phyloP scores from a whole-genome alignment of 2,888 invertebrate genomes.

The Malachius bipustulatus region DNA sequence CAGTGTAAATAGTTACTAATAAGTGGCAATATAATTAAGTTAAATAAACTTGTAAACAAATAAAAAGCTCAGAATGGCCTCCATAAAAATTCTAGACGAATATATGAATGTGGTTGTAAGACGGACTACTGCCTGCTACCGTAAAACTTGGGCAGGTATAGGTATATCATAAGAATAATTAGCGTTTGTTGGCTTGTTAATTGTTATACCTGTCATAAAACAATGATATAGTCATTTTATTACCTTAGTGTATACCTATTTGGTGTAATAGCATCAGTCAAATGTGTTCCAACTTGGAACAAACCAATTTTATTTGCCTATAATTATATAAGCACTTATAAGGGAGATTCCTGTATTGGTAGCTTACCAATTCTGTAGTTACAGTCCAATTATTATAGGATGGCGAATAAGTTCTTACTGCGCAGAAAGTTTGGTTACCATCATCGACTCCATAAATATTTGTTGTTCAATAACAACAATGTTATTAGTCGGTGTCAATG shows the following conservation, averaged over 20 bases:
- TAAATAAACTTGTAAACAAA: slow-evolving; percentile 36
- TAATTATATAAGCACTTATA: too few relatives aligned
- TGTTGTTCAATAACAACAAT: too few relatives aligned
- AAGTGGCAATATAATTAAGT: slow-evolving; percentile 33
- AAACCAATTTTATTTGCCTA: too few relatives aligned
- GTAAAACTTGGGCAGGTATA: slow-evolving; percentile 22
- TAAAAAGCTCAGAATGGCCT: slow-evolving; percentile 32
- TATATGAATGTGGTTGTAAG: slow-evolving; percentile 19
- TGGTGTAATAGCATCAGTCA: slow-evolving; percentile 22
- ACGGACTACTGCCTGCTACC: slow-evolving; percentile 21
- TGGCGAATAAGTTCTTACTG: too few relatives aligned
- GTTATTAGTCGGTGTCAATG: too few relatives aligned
- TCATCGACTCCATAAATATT: too few relatives aligned
- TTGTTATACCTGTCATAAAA: slow-evolving; percentile 32
- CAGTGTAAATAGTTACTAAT: slow-evolving; percentile 35
- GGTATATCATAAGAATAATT: slow-evolving; percentile 29
- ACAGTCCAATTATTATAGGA: too few relatives aligned
- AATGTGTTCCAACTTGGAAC: slow-evolving; percentile 22
- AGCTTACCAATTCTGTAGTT: too few relatives aligned
- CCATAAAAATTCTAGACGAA: slow-evolving; percentile 28
- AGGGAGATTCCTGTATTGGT: too few relatives aligned
- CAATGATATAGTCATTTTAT: slow-evolving; percentile 31
- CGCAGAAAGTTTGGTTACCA: too few relatives aligned
- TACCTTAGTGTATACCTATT: slow-evolving; percentile 30
- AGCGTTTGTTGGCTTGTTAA: slow-evolving; percentile 30